Base-by-base conservation (phyloP, 2,888 invertebrate genomes). In the Conops quadrifasciatus region DNA sequence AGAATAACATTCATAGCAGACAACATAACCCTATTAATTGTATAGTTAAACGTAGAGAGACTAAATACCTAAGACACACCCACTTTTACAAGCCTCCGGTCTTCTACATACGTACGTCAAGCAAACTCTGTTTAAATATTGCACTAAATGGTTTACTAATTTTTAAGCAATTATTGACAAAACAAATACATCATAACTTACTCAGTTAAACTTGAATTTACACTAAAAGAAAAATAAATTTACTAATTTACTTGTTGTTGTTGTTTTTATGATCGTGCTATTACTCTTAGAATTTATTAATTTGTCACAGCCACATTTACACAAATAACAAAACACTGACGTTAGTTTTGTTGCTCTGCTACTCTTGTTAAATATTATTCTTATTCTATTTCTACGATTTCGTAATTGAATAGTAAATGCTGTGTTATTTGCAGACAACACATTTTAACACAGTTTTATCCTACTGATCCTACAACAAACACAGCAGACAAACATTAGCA, bases 391-490 rank as follows among this genome's bases (percentile, higher is more conserved):
- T 13, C 28, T 2, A 58, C 28, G 15, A 58, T 15, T 58, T 58
- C 26, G 26, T 36, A 36, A 53, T 26, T 16, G 11, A 58, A 58
- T 15, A 15, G 58, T 4, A 58, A 28, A 24, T 58, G 53, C 24
- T 53, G 3, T 58, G 21, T 26, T 26, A 58, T 9, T 4, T 58
- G 58, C 58, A 49, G 21, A 24, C 36, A 36, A 36, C 58, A 58
- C 7, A 58, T 58, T 58, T 58, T 58, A 66, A 53, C 36, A 45
- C 24, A 24, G 15, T 67, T 56, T 43, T n/a, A 49, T 67, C 19
- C 47, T 45, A 49, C 15, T 13, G 26, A 68, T 60, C 58, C 43
- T 59, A 59, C 28, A 26, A 45, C 28, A 45, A 51, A 9, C 15
- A 51, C 30, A 49, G n/a, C 24, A 45, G 28, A 15, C 21, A 67